Conservation (phyloP, 2,888 invertebrate species). For the Hypomecis punctinalis region DNA sequence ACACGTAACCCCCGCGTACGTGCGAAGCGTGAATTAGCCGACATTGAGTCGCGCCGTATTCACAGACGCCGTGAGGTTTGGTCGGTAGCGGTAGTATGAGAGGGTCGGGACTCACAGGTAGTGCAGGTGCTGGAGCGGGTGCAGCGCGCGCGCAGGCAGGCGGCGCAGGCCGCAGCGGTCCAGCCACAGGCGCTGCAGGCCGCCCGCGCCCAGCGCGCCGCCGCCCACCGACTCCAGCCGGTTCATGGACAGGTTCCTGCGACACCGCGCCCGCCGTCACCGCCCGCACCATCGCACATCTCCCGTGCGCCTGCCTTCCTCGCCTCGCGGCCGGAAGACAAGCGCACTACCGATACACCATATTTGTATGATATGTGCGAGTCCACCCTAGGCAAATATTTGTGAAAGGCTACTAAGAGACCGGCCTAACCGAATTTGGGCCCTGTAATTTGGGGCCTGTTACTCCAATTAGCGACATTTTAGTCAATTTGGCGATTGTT, state of each 20-base stretch:
- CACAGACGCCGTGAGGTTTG: too few species aligned
- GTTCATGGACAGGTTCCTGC: constrained; percentile 91
- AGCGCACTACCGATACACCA: background rate
- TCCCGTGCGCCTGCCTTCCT: background rate
- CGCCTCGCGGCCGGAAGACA: background rate
- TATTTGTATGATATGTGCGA: too few species aligned
- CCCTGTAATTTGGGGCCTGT: too few species aligned
- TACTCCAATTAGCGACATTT: too few species aligned
- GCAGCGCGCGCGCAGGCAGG: constrained; percentile 83
- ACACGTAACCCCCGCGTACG: too few species aligned
- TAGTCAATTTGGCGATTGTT: too few species aligned
- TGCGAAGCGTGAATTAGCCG: too few species aligned
- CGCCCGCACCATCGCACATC: constrained; percentile 42
- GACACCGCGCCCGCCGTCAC: constrained; percentile 54
- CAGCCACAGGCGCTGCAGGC: constrained; percentile 87
- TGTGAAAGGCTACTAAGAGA: too few species aligned
- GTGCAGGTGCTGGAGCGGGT: constrained; percentile 67
- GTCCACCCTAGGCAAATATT: too few species aligned
- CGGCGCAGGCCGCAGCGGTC: constrained; percentile 85
- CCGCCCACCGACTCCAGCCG: constrained; percentile 88
- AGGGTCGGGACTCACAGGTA: constrained; percentile 82
- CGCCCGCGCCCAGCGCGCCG: constrained; percentile 86
- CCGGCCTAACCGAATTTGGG: too few species aligned
- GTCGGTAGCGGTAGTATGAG: constrained; percentile 9
- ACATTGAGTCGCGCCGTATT: too few species aligned